Conservation (phyloP, 2,113 vertebrate genomes). For the Tonatia bakeri region DNA sequence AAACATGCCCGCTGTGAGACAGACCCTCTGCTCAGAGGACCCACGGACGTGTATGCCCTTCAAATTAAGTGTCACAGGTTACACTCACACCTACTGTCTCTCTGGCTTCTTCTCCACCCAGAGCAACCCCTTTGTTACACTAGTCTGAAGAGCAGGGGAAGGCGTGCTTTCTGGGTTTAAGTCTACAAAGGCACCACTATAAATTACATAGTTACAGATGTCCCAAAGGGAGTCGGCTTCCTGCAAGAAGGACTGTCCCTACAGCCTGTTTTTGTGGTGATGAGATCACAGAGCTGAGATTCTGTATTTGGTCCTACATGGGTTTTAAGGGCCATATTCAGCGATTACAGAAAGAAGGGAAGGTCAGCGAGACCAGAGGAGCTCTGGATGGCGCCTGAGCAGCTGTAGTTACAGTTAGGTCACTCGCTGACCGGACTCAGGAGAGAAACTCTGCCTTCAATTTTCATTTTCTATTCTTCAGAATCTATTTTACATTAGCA, state of each 20-base stretch:
- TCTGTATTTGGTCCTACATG: slow-evolving; percentile 60
- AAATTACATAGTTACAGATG: slow-evolving; percentile 42
- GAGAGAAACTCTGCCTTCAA: not conserved
- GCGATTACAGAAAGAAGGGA: slow-evolving; percentile 60
- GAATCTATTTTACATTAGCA: not conserved
- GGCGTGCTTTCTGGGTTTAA: not conserved
- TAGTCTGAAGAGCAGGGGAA: not conserved
- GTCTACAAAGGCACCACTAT: not conserved
- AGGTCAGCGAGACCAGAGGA: not conserved
- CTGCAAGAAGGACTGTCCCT: not conserved
- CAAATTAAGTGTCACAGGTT: not conserved
- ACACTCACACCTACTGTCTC: not conserved
- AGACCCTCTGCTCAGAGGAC: not conserved
- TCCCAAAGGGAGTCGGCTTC: slow-evolving; percentile 9
- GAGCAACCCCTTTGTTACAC: not conserved
- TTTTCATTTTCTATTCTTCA: not conserved
- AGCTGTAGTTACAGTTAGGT: slow-evolving; percentile 1
- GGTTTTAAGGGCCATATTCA: slow-evolving; percentile 25
- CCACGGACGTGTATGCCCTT: not conserved
- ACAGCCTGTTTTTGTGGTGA: slow-evolving; percentile 63
- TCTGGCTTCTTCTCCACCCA: not conserved
- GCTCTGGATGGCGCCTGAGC: slow-evolving; percentile 5
- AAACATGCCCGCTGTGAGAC: not conserved
- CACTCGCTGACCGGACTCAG: not conserved
- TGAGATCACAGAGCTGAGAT: slow-evolving; percentile 61